Evolutionary conservation across 2,113 vertebrate genomes (phyloP).

Genomic region (Sciurus niger): DNA sequence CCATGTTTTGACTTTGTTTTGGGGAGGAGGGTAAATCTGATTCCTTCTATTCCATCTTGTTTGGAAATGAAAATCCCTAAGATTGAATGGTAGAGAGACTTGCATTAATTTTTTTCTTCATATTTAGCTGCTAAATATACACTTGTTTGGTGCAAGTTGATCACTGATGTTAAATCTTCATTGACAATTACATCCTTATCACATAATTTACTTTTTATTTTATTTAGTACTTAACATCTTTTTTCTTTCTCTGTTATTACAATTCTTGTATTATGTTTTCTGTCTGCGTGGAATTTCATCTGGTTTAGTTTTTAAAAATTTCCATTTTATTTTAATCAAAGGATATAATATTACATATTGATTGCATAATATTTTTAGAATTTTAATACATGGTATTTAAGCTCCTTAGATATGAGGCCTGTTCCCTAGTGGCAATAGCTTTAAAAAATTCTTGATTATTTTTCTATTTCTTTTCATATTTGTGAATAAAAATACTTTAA

Average conservation of each 20-base stretch:
- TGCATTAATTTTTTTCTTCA: neutral
- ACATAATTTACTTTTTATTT: neutral
- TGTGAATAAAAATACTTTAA: conserved; percentile 8
- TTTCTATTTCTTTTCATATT: neutral
- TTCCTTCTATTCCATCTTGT: neutral
- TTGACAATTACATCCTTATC: conserved; percentile 9
- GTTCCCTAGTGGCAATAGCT: neutral
- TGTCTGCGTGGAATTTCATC: conserved; percentile 29
- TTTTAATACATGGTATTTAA: neutral
- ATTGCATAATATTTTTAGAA: neutral
- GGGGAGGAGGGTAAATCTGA: neutral
- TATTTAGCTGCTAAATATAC: neutral
- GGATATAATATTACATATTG: neutral
- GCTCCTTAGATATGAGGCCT: neutral
- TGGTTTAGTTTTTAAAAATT: conserved; percentile 45
- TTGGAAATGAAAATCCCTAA: neutral
- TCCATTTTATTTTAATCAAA: conserved; percentile 39
- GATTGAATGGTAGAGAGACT: conserved; percentile 7
- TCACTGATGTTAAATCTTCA: conserved; percentile 38
- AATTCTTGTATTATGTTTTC: neutral
- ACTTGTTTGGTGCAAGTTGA: neutral
- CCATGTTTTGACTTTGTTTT: conserved; percentile 41
- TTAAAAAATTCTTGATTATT: neutral
- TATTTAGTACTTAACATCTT: conserved; percentile 36
- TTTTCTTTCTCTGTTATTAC: conserved; percentile 27